A percentile compares a stretch with the other conserved stretches of the same genome.
Evolutionary conservation across 1,140 invertebrate species (phyloP).

Genomic region (Brachionus sp.): DNA sequence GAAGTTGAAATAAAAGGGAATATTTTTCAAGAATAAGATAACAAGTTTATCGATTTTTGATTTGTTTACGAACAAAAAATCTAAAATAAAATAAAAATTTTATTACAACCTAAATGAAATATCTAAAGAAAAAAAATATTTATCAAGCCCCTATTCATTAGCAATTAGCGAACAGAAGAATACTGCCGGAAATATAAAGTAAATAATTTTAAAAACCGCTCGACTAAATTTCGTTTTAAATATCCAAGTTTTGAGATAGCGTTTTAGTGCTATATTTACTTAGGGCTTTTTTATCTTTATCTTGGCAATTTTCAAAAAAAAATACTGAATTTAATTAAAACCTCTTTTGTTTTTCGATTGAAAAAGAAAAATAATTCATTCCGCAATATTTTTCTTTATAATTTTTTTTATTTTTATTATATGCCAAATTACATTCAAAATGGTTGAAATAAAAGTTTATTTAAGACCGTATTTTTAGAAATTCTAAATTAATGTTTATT

Average conservation of each 20-base stretch:
- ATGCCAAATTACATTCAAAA: not conserved
- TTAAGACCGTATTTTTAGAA: not conserved
- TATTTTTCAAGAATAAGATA: not conserved
- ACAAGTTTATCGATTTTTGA: not conserved
- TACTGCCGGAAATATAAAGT: not conserved
- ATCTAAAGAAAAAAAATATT: not conserved
- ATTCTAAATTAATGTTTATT: constrained; percentile 1
- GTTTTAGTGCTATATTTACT: not conserved
- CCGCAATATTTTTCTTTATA: not conserved
- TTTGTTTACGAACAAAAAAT: not conserved
- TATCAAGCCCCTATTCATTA: not conserved
- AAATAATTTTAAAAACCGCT: not conserved
- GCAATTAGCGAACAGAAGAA: not conserved
- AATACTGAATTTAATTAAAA: not conserved
- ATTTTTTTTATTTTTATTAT: constrained; percentile 3
- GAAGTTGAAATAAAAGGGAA: not conserved
- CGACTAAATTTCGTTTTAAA: not conserved
- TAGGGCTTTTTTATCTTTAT: not conserved
- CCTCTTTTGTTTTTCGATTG: not conserved
- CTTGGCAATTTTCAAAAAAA: not conserved
- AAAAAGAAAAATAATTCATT: not conserved
- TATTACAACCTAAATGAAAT: not conserved
- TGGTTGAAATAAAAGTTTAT: not conserved
- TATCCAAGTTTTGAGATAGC: not conserved
- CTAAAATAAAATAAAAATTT: not conserved